Base-by-base conservation (phyloP, 2,888 invertebrate species). In the Monopis laevigella region DNA sequence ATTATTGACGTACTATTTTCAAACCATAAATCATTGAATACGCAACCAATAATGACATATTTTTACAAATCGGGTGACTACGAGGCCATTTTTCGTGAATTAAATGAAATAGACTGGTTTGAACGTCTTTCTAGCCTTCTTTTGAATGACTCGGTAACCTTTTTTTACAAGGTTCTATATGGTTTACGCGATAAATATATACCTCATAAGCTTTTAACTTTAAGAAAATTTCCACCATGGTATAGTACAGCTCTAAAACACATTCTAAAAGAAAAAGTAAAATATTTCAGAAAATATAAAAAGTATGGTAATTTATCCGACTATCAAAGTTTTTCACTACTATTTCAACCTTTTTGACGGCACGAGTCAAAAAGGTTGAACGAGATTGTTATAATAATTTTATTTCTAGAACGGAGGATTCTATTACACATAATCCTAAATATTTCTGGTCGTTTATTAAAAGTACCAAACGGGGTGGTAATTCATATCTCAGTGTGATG, bases 231-330 rank as follows among this genome's bases (percentile, higher is more conserved):
- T 13, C 30, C 30, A 3, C 3, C 12, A 11, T 30, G 30, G 30
- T 30, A 11, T 10, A 30, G 30, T 10, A 13, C 30, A 7, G 3
- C 30, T 13, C 14, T 30, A 13, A 30, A 30, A 13, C 12, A 30
- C 14, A 13, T 30, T 3, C 14, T 30, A 13, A 30, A 30, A 12
- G 30, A 30, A 30, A 30, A 30, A 30, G 5, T 5, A 5, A 30
- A 30, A 12, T 13, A 13, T 30, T 16, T 14, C 12, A 30, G 10
- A 13, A 30, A 30, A 10, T 30, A 14, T 16, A 30, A 30, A 30
- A 30, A 30, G 14, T 30, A 30, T 14, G 30, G 30, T 13, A 30
- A 30, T 30, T 3, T 30, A 3, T 30, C 12, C 11, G 30, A 30
- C 10, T 13, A 30, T 5, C 8, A 4, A 13, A 11, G 14, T 5